phyloP scores from a whole-genome alignment of 2,113 vertebrate species.

The Pitta sordida region DNA sequence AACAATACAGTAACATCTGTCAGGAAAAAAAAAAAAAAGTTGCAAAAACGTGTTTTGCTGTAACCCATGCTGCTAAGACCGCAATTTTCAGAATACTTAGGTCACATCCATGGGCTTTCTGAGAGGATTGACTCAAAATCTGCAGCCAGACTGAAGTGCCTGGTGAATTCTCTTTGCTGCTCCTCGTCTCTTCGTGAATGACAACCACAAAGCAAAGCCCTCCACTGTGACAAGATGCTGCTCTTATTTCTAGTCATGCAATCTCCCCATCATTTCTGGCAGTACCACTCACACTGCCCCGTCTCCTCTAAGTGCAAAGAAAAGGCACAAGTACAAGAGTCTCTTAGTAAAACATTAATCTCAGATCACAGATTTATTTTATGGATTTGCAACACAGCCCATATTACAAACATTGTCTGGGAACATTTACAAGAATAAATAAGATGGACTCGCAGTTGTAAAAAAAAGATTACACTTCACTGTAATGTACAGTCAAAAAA shows the following conservation, averaged over 20 bases:
- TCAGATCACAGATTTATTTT: conserved; percentile 83
- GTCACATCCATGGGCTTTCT: neutral
- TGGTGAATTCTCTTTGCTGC: neutral
- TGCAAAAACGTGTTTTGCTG: neutral
- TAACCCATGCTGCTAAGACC: neutral
- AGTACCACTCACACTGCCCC: neutral
- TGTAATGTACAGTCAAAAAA: conserved; percentile 87
- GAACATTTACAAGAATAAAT: conserved; percentile 88
- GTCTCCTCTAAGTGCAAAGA: conserved; percentile 2
- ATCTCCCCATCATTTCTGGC: neutral
- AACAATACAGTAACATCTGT: neutral
- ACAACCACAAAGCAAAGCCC: neutral
- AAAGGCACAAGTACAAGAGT: conserved; percentile 63
- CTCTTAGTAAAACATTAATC: conserved; percentile 81
- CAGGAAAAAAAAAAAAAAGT: neutral
- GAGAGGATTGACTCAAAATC: neutral
- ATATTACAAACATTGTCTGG: conserved; percentile 83
- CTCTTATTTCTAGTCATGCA: neutral
- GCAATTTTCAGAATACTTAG: neutral
- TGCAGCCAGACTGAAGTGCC: neutral
- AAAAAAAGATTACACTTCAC: conserved; percentile 83
- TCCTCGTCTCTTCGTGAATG: neutral
- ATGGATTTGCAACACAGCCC: conserved; percentile 81
- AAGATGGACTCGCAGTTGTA: conserved; percentile 83
- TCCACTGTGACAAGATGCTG: neutral